These are phyloP conservation scores for Pseudorasbora parva DNA, from an alignment of 2,113 vertebrate species.

Conservation along the genomic window DNA sequence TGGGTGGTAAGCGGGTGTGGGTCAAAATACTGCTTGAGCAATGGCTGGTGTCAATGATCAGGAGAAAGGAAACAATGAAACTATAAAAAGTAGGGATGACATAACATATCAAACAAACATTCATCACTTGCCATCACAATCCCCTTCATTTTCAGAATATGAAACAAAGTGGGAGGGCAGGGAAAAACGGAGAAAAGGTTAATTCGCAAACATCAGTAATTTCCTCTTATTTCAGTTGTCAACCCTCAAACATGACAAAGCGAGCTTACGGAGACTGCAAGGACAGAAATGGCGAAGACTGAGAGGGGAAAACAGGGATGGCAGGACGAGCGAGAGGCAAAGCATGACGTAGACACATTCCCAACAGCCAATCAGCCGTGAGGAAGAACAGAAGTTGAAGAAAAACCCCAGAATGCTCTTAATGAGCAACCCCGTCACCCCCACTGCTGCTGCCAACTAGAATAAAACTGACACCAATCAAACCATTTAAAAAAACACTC, in stretches of 20 bases:
- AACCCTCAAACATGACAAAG: slow-evolving; percentile 26
- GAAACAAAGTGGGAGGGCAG: background rate
- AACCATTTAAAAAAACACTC: background rate
- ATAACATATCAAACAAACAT: background rate
- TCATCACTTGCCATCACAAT: background rate
- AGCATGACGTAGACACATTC: slow-evolving; percentile 71
- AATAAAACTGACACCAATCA: slow-evolving; percentile 9
- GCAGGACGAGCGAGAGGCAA: background rate
- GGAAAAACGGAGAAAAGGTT: background rate
- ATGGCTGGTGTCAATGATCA: slow-evolving; percentile 13
- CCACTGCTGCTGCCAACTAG: background rate
- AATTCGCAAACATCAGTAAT: background rate
- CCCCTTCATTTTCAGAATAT: background rate
- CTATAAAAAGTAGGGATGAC: background rate
- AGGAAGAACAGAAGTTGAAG: slow-evolving; percentile 39
- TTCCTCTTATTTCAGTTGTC: background rate
- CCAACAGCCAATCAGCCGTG: slow-evolving; percentile 70
- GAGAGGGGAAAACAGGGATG: background rate
- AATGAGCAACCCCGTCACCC: background rate
- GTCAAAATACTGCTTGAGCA: background rate
- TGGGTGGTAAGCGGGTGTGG: background rate
- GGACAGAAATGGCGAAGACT: background rate
- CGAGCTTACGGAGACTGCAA: background rate
- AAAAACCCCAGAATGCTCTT: slow-evolving; percentile 13
- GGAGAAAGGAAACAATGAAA: background rate